These are phyloP conservation scores for Lasaia peninsularis DNA, from an alignment of 1,140 invertebrate genomes.

Conservation along the genomic window DNA sequence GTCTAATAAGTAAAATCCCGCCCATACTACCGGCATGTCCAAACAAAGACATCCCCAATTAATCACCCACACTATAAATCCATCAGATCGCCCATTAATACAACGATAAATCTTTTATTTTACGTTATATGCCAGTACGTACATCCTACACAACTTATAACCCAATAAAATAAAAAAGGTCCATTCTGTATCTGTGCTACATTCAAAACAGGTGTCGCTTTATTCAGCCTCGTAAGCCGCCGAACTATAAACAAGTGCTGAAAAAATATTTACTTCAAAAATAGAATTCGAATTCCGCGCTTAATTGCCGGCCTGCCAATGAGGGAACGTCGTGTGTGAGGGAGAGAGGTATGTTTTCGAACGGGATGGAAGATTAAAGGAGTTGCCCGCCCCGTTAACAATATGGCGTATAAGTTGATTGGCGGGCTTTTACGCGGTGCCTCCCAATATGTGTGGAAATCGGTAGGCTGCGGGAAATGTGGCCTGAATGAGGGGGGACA, in stretches of 20 bases:
- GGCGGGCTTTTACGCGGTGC: constrained; percentile 53
- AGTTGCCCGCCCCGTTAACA: constrained; percentile 64
- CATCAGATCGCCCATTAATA: constrained; percentile 61
- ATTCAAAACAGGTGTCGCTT: constrained; percentile 41
- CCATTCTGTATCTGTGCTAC: constrained; percentile 19
- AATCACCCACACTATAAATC: constrained; percentile 57
- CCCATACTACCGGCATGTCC: constrained; percentile 26
- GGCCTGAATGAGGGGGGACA: constrained; percentile 3
- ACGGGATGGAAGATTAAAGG: constrained; percentile 36
- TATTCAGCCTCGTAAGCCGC: constrained; percentile 28
- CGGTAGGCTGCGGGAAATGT: constrained; percentile 53
- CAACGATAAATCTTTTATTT: constrained; percentile 58
- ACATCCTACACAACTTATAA: constrained; percentile 51
- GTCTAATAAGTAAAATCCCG: constrained; percentile 21
- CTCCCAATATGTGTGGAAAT: constrained; percentile 57
- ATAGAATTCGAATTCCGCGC: constrained; percentile 75
- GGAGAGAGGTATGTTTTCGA: constrained; percentile 36
- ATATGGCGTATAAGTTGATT: constrained; percentile 72
- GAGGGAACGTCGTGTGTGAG: constrained; percentile 50
- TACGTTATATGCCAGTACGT: constrained; percentile 45
- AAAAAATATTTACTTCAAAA: constrained; percentile 76
- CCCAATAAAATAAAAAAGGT: constrained; percentile 39
- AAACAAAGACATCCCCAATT: constrained; percentile 32
- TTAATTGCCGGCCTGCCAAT: constrained; percentile 73
- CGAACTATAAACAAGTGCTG: constrained; percentile 57